Base-by-base conservation (phyloP, 2,113 vertebrate species). In the Pontoporia blainvillei region DNA sequence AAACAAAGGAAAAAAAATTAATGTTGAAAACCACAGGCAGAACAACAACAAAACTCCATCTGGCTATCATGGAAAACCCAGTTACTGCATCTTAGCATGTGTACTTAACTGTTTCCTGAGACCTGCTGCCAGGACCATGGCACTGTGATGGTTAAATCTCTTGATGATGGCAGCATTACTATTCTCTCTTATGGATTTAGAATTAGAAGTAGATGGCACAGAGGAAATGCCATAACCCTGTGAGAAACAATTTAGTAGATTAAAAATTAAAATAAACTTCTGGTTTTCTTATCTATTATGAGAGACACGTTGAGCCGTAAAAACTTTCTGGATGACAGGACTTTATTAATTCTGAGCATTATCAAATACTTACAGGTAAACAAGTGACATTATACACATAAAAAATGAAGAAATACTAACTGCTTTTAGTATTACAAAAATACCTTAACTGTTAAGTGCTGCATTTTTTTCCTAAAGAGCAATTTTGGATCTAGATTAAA, bases 131-230 rank as follows among this genome's bases (percentile, higher is more conserved):
- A 99, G 99, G 96, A 99, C 99, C 99, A 99, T 99, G 98, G 99
- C 99, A 98, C 99, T 99, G 93, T 99, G 99, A 98, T 99, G 99
- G 98, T 99, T 99, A 98, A 99, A 99, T 81, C 99, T 99, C 98
- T 99, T 99, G 97, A 99, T 99, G 96, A 99, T 99, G 98, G 99
- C 99, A 81, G 99, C 99, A 66, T 99, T 99, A 97, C 99, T 99
- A 96, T 99, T 99, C 95, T 99, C 99, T 97, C 99, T 99, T 86
- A 99, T 98, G 0, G 99, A 99, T 97, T 99, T 99, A 62, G 98
- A 98, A 98, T 95, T 99, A 27, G 98, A 97, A 78, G 99, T 99
- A 78, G 99, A 99, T 57, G 99, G 98, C 78, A 98, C 96, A 25
- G 99, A 98, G 57, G 98, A 98, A 94, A 98, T 97, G 73, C 99